Conservation (phyloP, 2,113 vertebrate genomes). For the Cyanistes caeruleus region DNA sequence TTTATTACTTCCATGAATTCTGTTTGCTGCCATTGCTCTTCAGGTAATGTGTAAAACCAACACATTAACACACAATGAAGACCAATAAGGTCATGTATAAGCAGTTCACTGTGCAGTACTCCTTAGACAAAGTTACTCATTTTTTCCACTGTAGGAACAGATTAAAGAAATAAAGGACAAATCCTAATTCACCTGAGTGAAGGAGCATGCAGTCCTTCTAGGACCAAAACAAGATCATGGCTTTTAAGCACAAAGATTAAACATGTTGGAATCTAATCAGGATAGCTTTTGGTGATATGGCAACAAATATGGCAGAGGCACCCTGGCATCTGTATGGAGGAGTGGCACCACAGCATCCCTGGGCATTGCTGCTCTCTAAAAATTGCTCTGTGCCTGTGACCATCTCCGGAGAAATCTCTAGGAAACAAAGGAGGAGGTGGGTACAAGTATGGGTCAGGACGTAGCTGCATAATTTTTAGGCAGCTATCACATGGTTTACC, state of each 20-base stretch:
- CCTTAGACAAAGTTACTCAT: background rate
- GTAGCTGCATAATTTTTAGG: background rate
- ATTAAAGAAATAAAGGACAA: background rate
- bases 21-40: background rate
- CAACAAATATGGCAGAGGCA: background rate
- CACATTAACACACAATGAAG: background rate
- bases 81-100: background rate
- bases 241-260: background rate
- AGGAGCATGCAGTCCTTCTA: background rate
- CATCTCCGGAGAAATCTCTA: background rate
- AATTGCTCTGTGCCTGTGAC: background rate
- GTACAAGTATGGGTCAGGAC: background rate
- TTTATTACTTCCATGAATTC: background rate
- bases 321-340: accelerated
- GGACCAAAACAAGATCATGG: background rate
- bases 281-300: accelerated
- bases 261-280: background rate
- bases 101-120: background rate
- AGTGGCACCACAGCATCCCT: background rate
- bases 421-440: background rate
- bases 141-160: background rate
- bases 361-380: background rate
- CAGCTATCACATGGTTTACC: background rate
- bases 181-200: background rate
- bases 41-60: background rate